A percentile compares a stretch with the other conserved stretches of the same genome.
phyloP scores from a whole-genome alignment of 2,888 invertebrate species.

The Archips xylosteana region DNA sequence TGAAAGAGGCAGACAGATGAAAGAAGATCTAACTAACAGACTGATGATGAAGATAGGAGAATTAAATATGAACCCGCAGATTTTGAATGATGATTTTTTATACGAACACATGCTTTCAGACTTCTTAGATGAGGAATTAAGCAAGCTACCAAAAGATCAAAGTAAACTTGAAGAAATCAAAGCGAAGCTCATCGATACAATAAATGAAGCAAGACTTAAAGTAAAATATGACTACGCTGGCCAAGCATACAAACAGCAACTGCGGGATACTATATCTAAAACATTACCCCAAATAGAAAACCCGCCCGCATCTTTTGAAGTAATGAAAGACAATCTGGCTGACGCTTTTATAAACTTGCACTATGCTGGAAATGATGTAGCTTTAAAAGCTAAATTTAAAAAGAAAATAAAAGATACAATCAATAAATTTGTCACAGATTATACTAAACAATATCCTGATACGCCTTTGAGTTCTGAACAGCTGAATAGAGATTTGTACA shows the following conservation, averaged over 20 bases:
- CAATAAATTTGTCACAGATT: slow-evolving; percentile 60
- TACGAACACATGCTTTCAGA: slow-evolving; percentile 60
- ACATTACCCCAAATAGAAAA: slow-evolving; percentile 53
- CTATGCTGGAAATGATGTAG: slow-evolving; percentile 52
- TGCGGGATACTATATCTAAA: slow-evolving; percentile 59
- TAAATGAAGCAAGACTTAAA: slow-evolving; percentile 52
- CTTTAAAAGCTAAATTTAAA: slow-evolving; percentile 53
- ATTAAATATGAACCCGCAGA: slow-evolving; percentile 61
- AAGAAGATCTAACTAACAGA: slow-evolving; percentile 54
- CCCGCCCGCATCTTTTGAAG: slow-evolving; percentile 55
- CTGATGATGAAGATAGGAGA: slow-evolving; percentile 58
- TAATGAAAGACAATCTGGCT: slow-evolving; percentile 63
- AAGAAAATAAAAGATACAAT: slow-evolving; percentile 58
- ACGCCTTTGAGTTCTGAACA: slow-evolving; percentile 52
- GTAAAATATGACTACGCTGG: slow-evolving; percentile 54
- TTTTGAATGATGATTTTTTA: slow-evolving; percentile 58
- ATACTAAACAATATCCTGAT: slow-evolving; percentile 55
- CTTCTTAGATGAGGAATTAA: slow-evolving; percentile 56
- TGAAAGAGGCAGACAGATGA: slow-evolving; percentile 49
- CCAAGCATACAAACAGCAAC: slow-evolving; percentile 58
- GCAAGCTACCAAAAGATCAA: slow-evolving; percentile 45
- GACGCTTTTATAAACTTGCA: slow-evolving; percentile 68
- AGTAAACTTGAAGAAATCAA: slow-evolving; percentile 45
- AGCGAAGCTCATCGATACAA: slow-evolving; percentile 36
- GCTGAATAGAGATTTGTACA: slow-evolving; percentile 57